Base-by-base conservation (phyloP, 2,888 invertebrate genomes). In the Brenthis daphne region DNA sequence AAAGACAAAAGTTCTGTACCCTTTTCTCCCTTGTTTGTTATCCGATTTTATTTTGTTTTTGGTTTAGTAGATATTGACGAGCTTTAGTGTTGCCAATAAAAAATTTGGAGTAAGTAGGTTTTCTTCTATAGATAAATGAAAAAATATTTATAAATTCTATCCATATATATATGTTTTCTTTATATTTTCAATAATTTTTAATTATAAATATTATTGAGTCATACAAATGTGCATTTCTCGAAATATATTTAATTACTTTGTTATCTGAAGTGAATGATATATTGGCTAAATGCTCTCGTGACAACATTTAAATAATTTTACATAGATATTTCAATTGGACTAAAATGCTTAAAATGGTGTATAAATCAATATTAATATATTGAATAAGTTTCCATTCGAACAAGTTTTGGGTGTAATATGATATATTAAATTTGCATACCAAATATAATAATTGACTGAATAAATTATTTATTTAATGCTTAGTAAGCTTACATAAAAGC, bases 261-360 rank as follows among this genome's bases (percentile, higher is more conserved):
- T 72, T 53, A 37, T 57, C 16, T 57, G n/a, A n/a, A 60, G 29
- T 6, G 33, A 29, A 51, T 68, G 48, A 66, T 24, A 65, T 64
- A 70, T 68, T 43, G 14, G 60, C 29, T 48, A 29, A 55, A 64
- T 29, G 47, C 14, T 50, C 47, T 57, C 58, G 48, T 55, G 53
- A 64, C 65, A 56, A 60, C 37, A 65, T 68, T 68, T 68, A 57
- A 61, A 48, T 64, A 63, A 63, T 63, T 63, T 63, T 54, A 51
- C 63, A 63, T 63, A 63, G 14, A 43, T 63, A 63, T 63, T 63
- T 54, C 14, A 43, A 51, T 63, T 13, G 20, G 13, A 63, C 33
- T 51, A 20, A 63, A 63, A 51, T 51, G 37, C 11, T 13, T 63
- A 61, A 37, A 53, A 16, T 63, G 53, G 43, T 24, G 8, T 33